phyloP scores from a whole-genome alignment of 2,797 vertebrate species.

The Rousettus madagascariensis region DNA sequence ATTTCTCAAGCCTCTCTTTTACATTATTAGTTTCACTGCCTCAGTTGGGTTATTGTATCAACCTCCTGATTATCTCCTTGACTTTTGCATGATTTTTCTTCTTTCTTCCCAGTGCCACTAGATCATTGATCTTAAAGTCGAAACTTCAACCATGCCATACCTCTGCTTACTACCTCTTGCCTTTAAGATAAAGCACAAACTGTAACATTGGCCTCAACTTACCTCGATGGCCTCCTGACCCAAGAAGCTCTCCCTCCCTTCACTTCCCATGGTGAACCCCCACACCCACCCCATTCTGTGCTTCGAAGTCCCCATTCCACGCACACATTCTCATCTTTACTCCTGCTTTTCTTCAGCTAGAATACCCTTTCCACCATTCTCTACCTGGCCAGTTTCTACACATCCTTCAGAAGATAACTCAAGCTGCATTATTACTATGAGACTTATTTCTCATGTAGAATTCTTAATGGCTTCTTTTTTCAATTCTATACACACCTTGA shows the following conservation, averaged over 20 bases:
- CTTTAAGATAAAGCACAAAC: slow-evolving; percentile 15
- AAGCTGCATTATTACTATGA: background rate
- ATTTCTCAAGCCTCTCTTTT: background rate
- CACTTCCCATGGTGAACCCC: background rate
- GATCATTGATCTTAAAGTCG: background rate
- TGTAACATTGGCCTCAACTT: background rate
- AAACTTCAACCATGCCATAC: background rate
- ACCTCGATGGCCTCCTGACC: background rate
- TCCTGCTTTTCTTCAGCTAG: slow-evolving; percentile 6
- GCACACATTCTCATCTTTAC: background rate
- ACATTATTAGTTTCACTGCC: background rate
- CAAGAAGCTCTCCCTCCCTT: background rate
- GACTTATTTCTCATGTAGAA: background rate
- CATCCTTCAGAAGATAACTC: slow-evolving; percentile 24
- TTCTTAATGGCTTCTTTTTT: background rate
- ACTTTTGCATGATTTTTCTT: background rate
- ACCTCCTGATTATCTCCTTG: background rate
- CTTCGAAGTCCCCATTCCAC: background rate
- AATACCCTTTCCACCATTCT: background rate
- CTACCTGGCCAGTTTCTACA: background rate
- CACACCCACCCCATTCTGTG: background rate
- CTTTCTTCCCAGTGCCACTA: background rate
- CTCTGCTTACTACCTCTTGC: background rate
- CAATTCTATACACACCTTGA: background rate
- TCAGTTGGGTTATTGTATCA: background rate